Evolutionary conservation across 2,888 invertebrate genomes (phyloP), one percentile per base, ranked within the genome.

Genomic region (Plusia festucae): DNA sequence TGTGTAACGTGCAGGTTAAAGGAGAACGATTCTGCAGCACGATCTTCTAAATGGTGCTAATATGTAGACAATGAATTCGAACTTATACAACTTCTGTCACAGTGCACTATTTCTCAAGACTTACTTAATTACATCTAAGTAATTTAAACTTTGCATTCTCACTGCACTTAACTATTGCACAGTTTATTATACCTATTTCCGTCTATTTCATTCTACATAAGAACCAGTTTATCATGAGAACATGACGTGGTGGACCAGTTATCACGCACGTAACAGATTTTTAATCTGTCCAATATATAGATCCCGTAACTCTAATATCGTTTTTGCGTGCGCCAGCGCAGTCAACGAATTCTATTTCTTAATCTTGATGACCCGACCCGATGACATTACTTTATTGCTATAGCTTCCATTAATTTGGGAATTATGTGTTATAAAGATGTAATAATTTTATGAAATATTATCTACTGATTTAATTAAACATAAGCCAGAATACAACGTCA

Each of bases 221-320:
- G 15, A 49, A 15, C 27, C 0, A 57, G 34, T 57, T 63, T 8
- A 53, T 30, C 22, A 55, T 27, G 54, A 49, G 11, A 13, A 49
- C 18, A 32, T 53, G 56, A n/a, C n/a, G n/a, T 22, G 63, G 44
- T 22, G 22, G 75, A 75, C 65, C 60, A 60, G 70, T 79, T 53
- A 53, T 44, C 60, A 61, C 58, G 76, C 70, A 76, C 60, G 70
- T 79, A 76, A 76, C 60, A 53, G 51, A 68, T 34, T 64, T 68
- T 68, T 49, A 57, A 52, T 69, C 53, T 34, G 44, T 51, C 18
- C 20, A 73, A 69, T 64, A 57, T 55, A 64, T 72, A 78, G 79
- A 85, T 88, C 84, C 89, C 88, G 89, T 88, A 91, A 88, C 78
- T 74, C 79, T 81, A 85, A 85, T 82, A 78, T 85, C 68, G 84